Conservation (phyloP, 2,888 invertebrate genomes). For the Venustoraphidia nigricollis region DNA sequence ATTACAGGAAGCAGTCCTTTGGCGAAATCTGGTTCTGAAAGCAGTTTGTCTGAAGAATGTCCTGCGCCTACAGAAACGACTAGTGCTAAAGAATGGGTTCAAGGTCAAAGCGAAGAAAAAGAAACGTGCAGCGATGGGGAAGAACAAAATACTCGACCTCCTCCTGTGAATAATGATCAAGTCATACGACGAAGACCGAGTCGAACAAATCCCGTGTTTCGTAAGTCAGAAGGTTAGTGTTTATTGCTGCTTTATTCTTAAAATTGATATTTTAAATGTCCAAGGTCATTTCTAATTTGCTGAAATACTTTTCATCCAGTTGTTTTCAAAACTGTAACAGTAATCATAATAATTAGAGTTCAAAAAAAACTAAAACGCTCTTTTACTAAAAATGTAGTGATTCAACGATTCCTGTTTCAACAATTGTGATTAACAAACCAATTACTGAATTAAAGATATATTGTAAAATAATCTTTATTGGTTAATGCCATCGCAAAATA, state of each 20-base stretch:
- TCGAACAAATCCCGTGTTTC: slow-evolving; percentile 46
- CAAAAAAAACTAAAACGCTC: no score
- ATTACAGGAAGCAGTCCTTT: slow-evolving; percentile 28
- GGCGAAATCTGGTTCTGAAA: slow-evolving; percentile 76
- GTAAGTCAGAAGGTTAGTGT: slow-evolving; percentile 47
- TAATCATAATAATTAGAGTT: no score
- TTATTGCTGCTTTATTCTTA: background rate
- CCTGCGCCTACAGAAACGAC: slow-evolving; percentile 29
- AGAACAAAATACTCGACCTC: slow-evolving; percentile 23
- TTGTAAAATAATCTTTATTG: no score
- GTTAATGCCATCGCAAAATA: no score
- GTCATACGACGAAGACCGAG: slow-evolving; percentile 45
- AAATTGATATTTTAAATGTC: background rate
- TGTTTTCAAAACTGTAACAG: slow-evolving; percentile 1
- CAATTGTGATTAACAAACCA: no score
- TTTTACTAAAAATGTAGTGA: no score
- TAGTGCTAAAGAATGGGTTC: slow-evolving; percentile 52
- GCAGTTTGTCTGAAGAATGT: slow-evolving; percentile 67
- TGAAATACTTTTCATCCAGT: background rate
- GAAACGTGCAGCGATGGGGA: slow-evolving; percentile 56
- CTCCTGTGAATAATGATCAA: slow-evolving; percentile 30
- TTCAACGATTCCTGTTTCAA: no score
- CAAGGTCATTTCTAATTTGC: background rate
- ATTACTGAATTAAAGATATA: no score
- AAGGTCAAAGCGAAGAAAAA: slow-evolving; percentile 53